Evolutionary conservation across 2,113 vertebrate genomes (phyloP).

Genomic region (Pterocles orientalis): DNA sequence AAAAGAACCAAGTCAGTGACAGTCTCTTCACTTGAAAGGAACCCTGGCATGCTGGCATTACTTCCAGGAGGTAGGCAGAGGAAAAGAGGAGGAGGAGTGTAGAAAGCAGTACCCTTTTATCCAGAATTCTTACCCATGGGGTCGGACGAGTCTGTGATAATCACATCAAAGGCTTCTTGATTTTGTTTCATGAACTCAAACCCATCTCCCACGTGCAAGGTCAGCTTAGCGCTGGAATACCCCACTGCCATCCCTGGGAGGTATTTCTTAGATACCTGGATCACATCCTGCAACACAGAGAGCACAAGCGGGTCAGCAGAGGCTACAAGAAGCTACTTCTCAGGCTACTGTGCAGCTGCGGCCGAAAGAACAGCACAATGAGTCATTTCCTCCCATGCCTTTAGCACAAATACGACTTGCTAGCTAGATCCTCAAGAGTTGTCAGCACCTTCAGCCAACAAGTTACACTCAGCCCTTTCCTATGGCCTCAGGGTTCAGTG

Average conservation of each 20-base stretch:
- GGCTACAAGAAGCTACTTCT: background rate
- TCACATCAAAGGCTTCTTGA: constrained; percentile 95
- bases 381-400: constrained; percentile 34
- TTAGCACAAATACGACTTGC: background rate
- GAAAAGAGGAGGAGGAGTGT: background rate
- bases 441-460: constrained; percentile 12
- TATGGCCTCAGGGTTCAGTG: background rate
- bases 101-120: background rate
- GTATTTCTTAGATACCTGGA: constrained; percentile 94
- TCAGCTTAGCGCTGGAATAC: constrained; percentile 93
- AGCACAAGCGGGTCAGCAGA: background rate
- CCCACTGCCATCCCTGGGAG: constrained; percentile 95
- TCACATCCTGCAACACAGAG: constrained; percentile 87
- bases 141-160: constrained; percentile 98
- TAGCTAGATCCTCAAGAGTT: background rate
- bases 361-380: background rate
- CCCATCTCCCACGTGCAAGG: constrained; percentile 91
- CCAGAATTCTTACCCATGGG: constrained; percentile 87
- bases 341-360: background rate
- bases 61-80: background rate
- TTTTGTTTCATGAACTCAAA: constrained; percentile 99
- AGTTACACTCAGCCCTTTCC: background rate
- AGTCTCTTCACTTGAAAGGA: background rate
- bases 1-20: background rate
- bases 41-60: background rate